phyloP scores from a whole-genome alignment of 2,113 vertebrate species.

The Grammomys dolichurus region DNA sequence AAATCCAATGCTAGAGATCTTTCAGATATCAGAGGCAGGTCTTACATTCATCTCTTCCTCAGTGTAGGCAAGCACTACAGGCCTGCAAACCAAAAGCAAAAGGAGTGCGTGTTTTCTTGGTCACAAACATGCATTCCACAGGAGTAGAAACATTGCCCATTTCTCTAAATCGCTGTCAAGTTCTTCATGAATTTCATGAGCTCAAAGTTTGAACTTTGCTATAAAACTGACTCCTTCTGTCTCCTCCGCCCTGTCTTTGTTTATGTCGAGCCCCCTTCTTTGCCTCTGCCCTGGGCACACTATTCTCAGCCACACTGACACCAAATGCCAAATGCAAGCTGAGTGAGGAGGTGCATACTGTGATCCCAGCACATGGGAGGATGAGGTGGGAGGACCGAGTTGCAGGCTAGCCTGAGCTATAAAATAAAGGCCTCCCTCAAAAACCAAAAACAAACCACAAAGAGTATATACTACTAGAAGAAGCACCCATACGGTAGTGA shows the following conservation, averaged over 20 bases:
- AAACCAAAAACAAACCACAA: background rate
- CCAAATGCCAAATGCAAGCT: background rate
- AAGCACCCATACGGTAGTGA: background rate
- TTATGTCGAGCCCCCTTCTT: background rate
- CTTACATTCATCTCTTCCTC: background rate
- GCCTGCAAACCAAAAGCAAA: background rate
- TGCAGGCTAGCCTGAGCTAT: background rate
- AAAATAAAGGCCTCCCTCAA: background rate
- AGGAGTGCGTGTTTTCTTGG: background rate
- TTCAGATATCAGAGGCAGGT: background rate
- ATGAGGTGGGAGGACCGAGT: background rate
- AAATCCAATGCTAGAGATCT: background rate
- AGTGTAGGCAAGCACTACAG: too few species aligned
- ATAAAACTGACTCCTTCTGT: slow-evolving; percentile 18
- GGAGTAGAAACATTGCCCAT: background rate
- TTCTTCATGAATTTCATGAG: background rate
- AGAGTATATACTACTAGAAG: background rate
- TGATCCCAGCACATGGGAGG: background rate
- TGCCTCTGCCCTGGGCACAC: background rate
- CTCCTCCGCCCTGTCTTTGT: background rate
- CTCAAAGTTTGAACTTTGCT: background rate
- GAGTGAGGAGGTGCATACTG: background rate
- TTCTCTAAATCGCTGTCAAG: background rate
- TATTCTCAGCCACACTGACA: background rate
- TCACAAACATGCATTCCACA: background rate